Conservation (phyloP, 2,797 vertebrate genomes). For the Enteromius mattozi region DNA sequence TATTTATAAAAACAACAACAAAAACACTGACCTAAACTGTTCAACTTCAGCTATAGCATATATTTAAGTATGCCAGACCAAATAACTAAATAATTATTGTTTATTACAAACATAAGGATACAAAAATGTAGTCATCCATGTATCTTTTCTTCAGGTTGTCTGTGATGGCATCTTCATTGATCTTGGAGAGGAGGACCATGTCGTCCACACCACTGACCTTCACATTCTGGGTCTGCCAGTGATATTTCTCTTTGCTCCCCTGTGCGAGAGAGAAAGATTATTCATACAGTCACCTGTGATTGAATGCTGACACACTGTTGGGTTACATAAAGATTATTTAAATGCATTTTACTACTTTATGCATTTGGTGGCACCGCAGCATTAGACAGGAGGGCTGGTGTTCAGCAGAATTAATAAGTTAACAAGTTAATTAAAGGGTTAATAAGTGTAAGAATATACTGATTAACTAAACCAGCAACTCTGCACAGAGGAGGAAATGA, state of each 20-base stretch:
- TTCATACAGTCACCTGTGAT: neutral
- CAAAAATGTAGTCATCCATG: slow-evolving; percentile 84
- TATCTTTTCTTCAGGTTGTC: slow-evolving; percentile 87
- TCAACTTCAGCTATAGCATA: no score
- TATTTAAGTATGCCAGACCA: neutral
- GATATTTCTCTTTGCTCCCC: slow-evolving; percentile 86
- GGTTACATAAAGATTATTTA: neutral
- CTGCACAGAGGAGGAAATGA: slow-evolving; percentile 7
- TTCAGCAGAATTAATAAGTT: neutral
- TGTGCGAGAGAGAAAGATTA: slow-evolving; percentile 56
- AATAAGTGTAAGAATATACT: slow-evolving; percentile 26
- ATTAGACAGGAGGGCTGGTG: neutral
- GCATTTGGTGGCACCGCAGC: neutral
- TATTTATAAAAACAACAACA: no score
- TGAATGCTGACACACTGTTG: neutral
- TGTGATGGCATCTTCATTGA: slow-evolving; percentile 86
- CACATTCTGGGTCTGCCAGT: slow-evolving; percentile 87
- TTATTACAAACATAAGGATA: slow-evolving; percentile 69
- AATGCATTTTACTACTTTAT: neutral
- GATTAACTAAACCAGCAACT: slow-evolving; percentile 17
- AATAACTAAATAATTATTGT: neutral
- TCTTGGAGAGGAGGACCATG: slow-evolving; percentile 86
- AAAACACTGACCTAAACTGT: no score
- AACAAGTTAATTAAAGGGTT: slow-evolving; percentile 30
- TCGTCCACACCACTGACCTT: slow-evolving; percentile 86